These are phyloP conservation scores for Diacarnus erythraeanus DNA, from an alignment of 37 sponge, comb jelly and placozoan species.

Conservation along the genomic window DNA sequence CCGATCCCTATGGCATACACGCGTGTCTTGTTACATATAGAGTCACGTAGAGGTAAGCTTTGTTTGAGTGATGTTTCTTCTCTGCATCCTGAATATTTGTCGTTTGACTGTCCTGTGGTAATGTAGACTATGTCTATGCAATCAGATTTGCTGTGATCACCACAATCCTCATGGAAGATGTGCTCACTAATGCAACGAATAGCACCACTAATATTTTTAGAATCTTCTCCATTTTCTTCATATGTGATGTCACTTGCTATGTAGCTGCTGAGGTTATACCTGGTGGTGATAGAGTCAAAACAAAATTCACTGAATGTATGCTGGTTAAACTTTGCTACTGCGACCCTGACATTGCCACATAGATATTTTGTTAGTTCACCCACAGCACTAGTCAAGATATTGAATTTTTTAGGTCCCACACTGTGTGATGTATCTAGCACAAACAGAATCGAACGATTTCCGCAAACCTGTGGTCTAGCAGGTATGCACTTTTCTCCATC, in stretches of 20 bases:
- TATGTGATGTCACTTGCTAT: not conserved
- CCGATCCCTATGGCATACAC: constrained; percentile 12
- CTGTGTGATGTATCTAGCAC: constrained; percentile 26
- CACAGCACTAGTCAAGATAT: not conserved
- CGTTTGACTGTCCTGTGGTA: constrained; percentile 18
- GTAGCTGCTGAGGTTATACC: not conserved
- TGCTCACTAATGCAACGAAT: not conserved
- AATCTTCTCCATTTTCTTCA: not conserved
- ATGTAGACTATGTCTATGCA: constrained; percentile 17
- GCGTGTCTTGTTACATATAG: not conserved
- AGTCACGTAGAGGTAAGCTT: not conserved
- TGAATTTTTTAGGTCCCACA: not conserved
- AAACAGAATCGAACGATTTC: not conserved
- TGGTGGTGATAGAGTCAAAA: constrained; percentile 1
- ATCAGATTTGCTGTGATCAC: not conserved
- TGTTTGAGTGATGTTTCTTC: not conserved
- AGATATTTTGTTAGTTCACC: not conserved
- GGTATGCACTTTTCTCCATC: no score
- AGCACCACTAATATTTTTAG: not conserved
- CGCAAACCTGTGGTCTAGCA: not conserved
- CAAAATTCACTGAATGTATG: constrained; percentile 6
- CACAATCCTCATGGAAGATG: not conserved
- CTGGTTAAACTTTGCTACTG: not conserved
- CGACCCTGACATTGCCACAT: not conserved
- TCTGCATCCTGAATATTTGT: not conserved